These are phyloP conservation scores for Panopea generosa DNA, from an alignment of 2,888 invertebrate genomes.

Conservation along the genomic window DNA sequence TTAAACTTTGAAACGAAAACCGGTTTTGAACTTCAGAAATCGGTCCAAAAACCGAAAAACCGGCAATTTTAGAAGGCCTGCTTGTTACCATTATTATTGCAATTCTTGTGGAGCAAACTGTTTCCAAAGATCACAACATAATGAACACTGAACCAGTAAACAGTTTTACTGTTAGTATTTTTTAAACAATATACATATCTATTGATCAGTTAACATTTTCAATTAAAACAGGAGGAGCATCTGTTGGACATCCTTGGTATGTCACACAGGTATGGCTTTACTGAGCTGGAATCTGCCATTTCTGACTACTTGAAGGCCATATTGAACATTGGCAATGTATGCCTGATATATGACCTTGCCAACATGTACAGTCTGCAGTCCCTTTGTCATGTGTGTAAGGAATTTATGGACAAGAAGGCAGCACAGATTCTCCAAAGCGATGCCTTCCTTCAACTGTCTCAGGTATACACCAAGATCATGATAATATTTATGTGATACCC, in stretches of 20 bases:
- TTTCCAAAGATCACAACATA: too few species aligned
- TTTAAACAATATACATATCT: too few species aligned
- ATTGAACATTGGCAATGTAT: conserved; percentile 95
- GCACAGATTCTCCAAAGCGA: conserved; percentile 93
- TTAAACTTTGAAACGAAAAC: too few species aligned
- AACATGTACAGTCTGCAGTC: conserved; percentile 89
- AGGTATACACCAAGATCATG: conserved; percentile 87
- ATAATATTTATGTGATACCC: too few species aligned
- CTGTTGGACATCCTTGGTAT: conserved; percentile 90
- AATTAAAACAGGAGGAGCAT: conserved; percentile 80
- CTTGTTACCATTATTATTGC: too few species aligned
- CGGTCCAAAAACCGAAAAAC: too few species aligned
- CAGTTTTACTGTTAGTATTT: too few species aligned
- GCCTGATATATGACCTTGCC: conserved; percentile 97
- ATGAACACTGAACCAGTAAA: too few species aligned
- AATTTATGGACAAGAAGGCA: conserved; percentile 96
- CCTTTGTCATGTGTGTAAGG: conserved; percentile 92
- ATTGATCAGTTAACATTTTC: too few species aligned
- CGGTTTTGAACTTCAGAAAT: too few species aligned
- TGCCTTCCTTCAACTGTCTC: conserved; percentile 93
- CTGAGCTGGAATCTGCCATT: conserved; percentile 95
- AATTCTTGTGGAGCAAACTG: too few species aligned
- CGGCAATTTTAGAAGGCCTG: too few species aligned
- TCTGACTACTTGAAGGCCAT: conserved; percentile 96
- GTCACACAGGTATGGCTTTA: conserved; percentile 98